These are phyloP conservation scores for Luperina nickerlii DNA, from an alignment of 2,888 invertebrate genomes.

Conservation along the genomic window DNA sequence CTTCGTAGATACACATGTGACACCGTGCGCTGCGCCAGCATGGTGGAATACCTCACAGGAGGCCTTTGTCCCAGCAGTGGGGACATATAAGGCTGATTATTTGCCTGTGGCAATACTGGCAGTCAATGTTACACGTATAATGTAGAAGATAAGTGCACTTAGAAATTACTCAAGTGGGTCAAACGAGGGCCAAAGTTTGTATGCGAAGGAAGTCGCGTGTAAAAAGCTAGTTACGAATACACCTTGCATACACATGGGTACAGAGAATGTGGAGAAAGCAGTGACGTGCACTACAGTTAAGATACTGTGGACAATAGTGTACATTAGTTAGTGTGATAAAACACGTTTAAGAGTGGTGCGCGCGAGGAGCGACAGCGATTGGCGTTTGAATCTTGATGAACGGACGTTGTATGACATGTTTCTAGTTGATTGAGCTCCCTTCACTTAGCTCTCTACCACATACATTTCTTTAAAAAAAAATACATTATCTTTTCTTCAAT, in stretches of 20 bases:
- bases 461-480: too few species aligned
- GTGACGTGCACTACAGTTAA: conserved; percentile 20
- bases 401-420: too few species aligned
- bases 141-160: not conserved
- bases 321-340: conserved; percentile 13
- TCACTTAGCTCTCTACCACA: too few species aligned
- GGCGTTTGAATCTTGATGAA: not conserved
- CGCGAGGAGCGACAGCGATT: not conserved
- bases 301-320: conserved; percentile 30
- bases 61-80: not conserved
- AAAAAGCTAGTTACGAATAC: not conserved
- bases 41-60: not conserved
- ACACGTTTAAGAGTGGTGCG: not conserved
- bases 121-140: not conserved
- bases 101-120: too few species aligned
- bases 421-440: too few species aligned
- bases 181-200: not conserved
- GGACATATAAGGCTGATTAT: too few species aligned
- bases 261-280: conserved; percentile 28
- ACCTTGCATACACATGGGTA: not conserved
- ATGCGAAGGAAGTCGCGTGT: conserved; percentile 17
- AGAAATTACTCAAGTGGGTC: not conserved
- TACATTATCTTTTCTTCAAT: too few species aligned
- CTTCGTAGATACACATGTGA: not conserved
- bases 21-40: too few species aligned